A percentile compares a stretch with the other conserved stretches of the same genome.
These are phyloP conservation scores for Drosophila teissieri DNA, from an alignment of 1,140 invertebrate genomes.

Conservation along the genomic window DNA sequence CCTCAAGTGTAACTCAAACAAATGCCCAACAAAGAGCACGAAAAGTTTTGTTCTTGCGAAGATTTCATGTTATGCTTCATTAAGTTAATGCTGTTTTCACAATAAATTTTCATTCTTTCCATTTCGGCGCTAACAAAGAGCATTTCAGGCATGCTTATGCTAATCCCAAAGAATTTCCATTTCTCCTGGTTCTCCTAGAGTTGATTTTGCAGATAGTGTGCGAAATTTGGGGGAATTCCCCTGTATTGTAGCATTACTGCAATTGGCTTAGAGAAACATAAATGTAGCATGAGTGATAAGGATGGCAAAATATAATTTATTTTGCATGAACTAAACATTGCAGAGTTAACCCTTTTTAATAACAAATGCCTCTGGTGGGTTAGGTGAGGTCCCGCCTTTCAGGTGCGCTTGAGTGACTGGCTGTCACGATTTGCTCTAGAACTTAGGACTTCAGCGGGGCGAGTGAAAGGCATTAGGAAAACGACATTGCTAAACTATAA, in stretches of 20 bases:
- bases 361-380: conserved; percentile 37
- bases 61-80: conserved; percentile 70
- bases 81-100: conserved; percentile 71
- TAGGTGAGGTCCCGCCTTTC: conserved; percentile 9
- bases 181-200: background rate
- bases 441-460: conserved; percentile 40
- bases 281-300: too few relatives aligned
- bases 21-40: conserved; percentile 38
- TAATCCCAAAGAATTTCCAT: conserved; percentile 44
- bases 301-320: background rate
- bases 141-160: conserved; percentile 53
- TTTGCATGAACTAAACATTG: conserved; percentile 3
- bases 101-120: conserved; percentile 37
- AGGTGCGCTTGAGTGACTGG: conserved; percentile 18
- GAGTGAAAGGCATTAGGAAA: conserved; percentile 57
- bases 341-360: conserved; percentile 46
- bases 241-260: background rate
- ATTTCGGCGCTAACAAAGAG: conserved; percentile 19
- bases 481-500: conserved; percentile 44
- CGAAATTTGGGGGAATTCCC: background rate
- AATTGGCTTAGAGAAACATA: too few relatives aligned
- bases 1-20: conserved; percentile 56
- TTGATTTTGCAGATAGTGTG: background rate
- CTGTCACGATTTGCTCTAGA: conserved; percentile 27
- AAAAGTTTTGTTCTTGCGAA: conserved; percentile 51